Base-by-base conservation (phyloP, 2,113 vertebrate species). In the Clinocottus analis region DNA sequence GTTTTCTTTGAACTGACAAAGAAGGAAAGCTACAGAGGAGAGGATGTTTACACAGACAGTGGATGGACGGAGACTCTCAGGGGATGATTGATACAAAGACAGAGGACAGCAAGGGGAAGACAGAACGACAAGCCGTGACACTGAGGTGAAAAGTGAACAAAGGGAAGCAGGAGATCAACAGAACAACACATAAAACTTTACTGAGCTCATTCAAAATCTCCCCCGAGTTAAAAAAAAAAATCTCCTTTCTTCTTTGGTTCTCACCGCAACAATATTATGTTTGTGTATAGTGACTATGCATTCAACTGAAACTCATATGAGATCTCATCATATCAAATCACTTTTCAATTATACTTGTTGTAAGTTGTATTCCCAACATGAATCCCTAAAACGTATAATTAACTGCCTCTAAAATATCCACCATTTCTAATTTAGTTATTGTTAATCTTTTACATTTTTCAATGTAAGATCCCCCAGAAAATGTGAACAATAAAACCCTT, bases 141-240 rank as follows among this genome's bases (percentile, higher is more conserved):
- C 59, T 53, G 39, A 79, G 17, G 53, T n/a, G 23, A 78, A 27
- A 33, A n/a, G 1, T 58, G 11, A 79, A 37, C 39, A 79, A 82
- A 65, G 19, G 67, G 47, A 73, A 58, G 60, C 70, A 47, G 37
- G 31, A 74, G 72, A 84, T 12, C 27, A 78, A 33, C 25, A 33
- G n/a, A 65, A 63, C 37, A 70, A 71, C 84, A 70, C 79, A 61
- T 60, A 13, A 43, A 69, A 71, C 71, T 71, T 75, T 51, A 58
- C n/a, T 53, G 45, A 72, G 58, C 51, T 65, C 35, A 27, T 70
- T 58, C 35, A 43, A 29, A 31, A 33, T 47, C 13, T 0, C 29
- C n/a, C 29, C 17, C 21, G 11, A 31, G 19, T 23, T 51, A 19
- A 47, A 47, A 47, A 47, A 47, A 47, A 43, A 2, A 23, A 14